These are phyloP conservation scores for Brachionus koreanus DNA, from an alignment of 1,140 invertebrate species.

Conservation along the genomic window DNA sequence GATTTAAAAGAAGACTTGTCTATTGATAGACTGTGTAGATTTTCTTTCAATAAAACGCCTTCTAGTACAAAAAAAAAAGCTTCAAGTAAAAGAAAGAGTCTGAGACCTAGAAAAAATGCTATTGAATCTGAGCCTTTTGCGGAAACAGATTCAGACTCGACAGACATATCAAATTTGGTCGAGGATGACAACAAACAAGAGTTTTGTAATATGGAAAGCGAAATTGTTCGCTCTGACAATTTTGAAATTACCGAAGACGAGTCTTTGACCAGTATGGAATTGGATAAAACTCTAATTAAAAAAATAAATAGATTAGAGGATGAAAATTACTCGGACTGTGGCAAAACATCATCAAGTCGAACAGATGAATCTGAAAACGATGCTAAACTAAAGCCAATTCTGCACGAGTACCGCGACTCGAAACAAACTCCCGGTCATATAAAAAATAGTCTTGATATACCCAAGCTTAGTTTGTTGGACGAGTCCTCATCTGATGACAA, in stretches of 20 bases:
- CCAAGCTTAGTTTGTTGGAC: background rate
- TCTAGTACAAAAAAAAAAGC: background rate
- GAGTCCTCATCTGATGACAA: background rate
- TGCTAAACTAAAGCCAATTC: background rate
- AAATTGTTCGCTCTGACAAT: background rate
- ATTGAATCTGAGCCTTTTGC: background rate
- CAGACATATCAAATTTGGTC: background rate
- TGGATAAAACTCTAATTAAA: background rate
- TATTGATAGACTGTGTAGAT: background rate
- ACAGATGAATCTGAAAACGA: background rate
- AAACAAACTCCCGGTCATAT: background rate
- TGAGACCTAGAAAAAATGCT: background rate
- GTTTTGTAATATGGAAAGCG: background rate
- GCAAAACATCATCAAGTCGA: background rate
- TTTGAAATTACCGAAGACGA: constrained; percentile 5
- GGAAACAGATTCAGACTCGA: background rate
- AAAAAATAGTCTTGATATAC: background rate
- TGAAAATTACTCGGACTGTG: background rate
- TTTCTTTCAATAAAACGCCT: background rate
- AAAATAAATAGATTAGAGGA: background rate
- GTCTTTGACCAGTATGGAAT: background rate
- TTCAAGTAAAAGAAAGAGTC: background rate
- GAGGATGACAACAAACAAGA: background rate
- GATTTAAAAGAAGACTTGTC: background rate
- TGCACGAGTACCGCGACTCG: background rate